Evolutionary conservation across 2,888 invertebrate species (phyloP), one percentile per base, ranked within the genome.

Genomic region (Agriotes lineatus): DNA sequence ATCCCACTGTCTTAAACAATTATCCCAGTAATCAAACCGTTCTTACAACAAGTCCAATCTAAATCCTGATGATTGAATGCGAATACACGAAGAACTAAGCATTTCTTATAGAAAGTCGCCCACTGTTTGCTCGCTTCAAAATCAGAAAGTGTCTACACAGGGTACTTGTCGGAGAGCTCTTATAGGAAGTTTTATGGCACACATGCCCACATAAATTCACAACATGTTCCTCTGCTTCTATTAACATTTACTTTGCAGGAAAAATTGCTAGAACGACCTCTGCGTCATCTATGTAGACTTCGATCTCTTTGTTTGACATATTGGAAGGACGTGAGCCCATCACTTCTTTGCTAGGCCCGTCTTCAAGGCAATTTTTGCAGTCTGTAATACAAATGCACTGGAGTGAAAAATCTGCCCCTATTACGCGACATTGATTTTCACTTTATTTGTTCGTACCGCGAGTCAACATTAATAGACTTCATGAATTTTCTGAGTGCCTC

Each of bases 291-390:
- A 60, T 66, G 60, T 60, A 60, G 66, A 52, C 59, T 66, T 66
- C 66, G 66, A 59, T 56, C 59, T 66, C 56, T 59, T 60, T 66
- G 44, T 66, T 66, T 67, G 67, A 67, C 67, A 67, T 67, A 67
- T 67, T 67, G 67, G 67, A 44, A 57, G 50, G 50, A 67, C 67
- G 67, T 67, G 67, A 67, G 52, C 57, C 42, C 67, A 67, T 67
- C 67, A 61, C 35, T 35, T 67, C 67, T 50, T 35, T 44, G 20
- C 42, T 35, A 52, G 25, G 50, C 57, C 30, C 25, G 39, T 67
- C 54, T 25, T 56, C 37, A 61, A 62, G 61, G 57, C 61, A 57
- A 67, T 58, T 67, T 67, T 39, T 62, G 61, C n/a, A 57, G 61
- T 56, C 33, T 39, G 30, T 67, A 66, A 61, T 62, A 67, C 61